Percentiles rank a stretch among this genome's conserved stretches.
phyloP scores from a whole-genome alignment of 2,797 vertebrate species.

The Scomberomorus guttatus region DNA sequence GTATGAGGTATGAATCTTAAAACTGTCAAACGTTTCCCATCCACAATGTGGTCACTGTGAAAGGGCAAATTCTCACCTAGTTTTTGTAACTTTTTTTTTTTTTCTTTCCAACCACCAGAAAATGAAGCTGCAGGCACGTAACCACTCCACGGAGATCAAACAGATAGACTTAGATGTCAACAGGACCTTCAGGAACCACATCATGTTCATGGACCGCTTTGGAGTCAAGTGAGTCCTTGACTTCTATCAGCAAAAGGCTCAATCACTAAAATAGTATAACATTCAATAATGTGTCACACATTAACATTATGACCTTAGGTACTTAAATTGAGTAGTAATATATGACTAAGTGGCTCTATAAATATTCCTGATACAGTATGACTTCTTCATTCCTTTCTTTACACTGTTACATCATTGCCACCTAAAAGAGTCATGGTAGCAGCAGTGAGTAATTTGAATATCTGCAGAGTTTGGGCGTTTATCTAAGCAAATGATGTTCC shows the following conservation, averaged over 20 bases:
- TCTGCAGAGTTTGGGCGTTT: background rate
- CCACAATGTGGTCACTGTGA: background rate
- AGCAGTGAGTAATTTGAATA: background rate
- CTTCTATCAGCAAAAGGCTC: background rate
- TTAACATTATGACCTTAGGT: background rate
- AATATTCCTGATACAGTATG: background rate
- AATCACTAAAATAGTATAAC: background rate
- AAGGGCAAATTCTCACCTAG: background rate
- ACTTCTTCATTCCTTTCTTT: background rate
- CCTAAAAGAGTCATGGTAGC: background rate
- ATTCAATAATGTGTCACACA: background rate
- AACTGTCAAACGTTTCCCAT: background rate
- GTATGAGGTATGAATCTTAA: constrained; percentile 85
- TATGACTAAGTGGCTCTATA: background rate
- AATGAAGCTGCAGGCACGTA: constrained; percentile 93
- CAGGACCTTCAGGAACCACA: constrained; percentile 95
- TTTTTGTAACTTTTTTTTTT: background rate
- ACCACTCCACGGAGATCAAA: constrained; percentile 92
- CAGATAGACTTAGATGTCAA: constrained; percentile 96
- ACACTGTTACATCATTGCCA: background rate
- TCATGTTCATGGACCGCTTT: constrained; percentile 96
- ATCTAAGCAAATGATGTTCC: background rate
- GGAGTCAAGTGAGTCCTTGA: constrained; percentile 91
- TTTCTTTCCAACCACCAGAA: constrained; percentile 77
- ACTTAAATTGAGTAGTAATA: too few species aligned